Base-by-base conservation (phyloP, 2,797 vertebrate species). In the Nyctibius grandis region DNA sequence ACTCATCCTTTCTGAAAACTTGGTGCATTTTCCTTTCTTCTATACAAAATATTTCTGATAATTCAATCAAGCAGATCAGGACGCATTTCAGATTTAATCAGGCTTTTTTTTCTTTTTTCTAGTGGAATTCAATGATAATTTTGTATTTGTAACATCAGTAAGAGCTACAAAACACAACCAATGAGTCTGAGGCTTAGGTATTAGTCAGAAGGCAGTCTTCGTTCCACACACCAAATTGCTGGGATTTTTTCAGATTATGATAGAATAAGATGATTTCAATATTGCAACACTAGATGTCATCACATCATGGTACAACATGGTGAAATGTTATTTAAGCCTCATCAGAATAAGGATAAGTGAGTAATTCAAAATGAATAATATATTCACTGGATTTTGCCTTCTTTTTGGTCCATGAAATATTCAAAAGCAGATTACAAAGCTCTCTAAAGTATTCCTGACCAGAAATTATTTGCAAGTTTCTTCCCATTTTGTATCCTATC, bases 221-320 rank as follows among this genome's bases (percentile, higher is more conserved):
- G 28, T 69, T 78, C 16, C n/a, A 73, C 29, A 63, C 9, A 45
- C 14, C 33, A 82, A 51, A 91, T 56, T 73, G 23, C 14, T 33
- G 22, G 5, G 9, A 51, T 63, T 82, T 86, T 86, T 93, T 87
- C 36, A 57, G 31, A 26, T 75, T 79, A 51, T 82, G 44, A 65
- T 59, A 85, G 25, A 89, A 73, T 26, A 91, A 69, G 40, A 87
- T 87, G 56, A 82, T 93, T 96, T 87, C 92, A 95, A 79, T 95
- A 85, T 59, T 96, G 45, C 21, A 97, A 97, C 96, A 97, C 96
- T 97, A 96, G 96, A 93, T 96, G 96, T 96, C 96, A 97, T 97
- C 96, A 93, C 93, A 95, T 88, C 93, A 96, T 97, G 94, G 63
- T 87, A 82, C 93, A 96, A 87, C 77, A 85, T 93, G 74, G 40